Percentiles rank a stretch among this genome's conserved stretches.
Evolutionary conservation across 2,888 invertebrate genomes (phyloP).

Genomic region (Cryptocephalus primarius): DNA sequence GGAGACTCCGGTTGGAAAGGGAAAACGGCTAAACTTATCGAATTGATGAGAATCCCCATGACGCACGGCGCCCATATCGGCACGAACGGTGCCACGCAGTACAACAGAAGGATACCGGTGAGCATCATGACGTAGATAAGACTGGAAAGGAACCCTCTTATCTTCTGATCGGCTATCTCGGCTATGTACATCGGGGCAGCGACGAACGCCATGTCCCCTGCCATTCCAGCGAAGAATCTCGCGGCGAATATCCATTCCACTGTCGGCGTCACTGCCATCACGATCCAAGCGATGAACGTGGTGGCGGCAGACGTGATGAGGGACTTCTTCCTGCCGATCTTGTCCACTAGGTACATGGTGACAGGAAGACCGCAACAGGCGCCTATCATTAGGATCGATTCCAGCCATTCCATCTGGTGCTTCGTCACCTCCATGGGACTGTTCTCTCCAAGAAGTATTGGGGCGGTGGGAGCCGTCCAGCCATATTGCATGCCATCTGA

Average conservation of each 20-base stretch:
- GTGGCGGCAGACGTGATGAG: slow-evolving; percentile 28
- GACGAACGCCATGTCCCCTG: slow-evolving; percentile 35
- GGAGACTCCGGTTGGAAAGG: slow-evolving; percentile 36
- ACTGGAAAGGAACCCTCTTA: slow-evolving; percentile 33
- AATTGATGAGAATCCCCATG: slow-evolving; percentile 19
- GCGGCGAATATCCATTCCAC: slow-evolving; percentile 29
- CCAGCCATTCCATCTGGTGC: slow-evolving; percentile 24
- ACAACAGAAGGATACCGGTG: slow-evolving; percentile 31
- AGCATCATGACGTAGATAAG: slow-evolving; percentile 35
- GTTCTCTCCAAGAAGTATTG: slow-evolving; percentile 23
- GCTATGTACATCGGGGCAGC: slow-evolving; percentile 36
- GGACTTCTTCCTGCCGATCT: slow-evolving; percentile 29
- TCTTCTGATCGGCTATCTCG: slow-evolving; percentile 35
- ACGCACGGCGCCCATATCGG: slow-evolving; percentile 24
- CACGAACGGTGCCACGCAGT: slow-evolving; percentile 29
- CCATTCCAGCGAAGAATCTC: slow-evolving; percentile 31
- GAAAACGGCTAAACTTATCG: slow-evolving; percentile 27
- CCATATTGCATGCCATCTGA: slow-evolving; percentile 38
- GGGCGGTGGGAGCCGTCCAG: slow-evolving; percentile 35
- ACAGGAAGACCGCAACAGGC: slow-evolving; percentile 28
- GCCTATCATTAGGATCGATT: slow-evolving; percentile 25
- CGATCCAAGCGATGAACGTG: slow-evolving; percentile 29
- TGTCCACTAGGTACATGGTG: slow-evolving; percentile 29
- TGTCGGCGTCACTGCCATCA: slow-evolving; percentile 28
- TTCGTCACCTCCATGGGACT: slow-evolving; percentile 25